These are phyloP conservation scores for Zhengitettix transpicula DNA, from an alignment of 2,888 invertebrate genomes.

Conservation along the genomic window DNA sequence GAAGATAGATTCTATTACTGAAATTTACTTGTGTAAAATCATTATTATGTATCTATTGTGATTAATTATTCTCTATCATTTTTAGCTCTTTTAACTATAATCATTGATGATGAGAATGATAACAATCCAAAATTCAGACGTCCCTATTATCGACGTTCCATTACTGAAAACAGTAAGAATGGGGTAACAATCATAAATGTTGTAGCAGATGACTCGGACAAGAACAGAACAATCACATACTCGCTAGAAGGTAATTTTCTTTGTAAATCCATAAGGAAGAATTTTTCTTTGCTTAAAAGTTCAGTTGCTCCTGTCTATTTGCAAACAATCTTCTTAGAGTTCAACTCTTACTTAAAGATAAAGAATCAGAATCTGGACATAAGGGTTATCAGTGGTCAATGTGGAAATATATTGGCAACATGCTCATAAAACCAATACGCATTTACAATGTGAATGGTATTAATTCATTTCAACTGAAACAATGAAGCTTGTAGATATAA, in stretches of 20 bases:
- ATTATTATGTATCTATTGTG: not conserved
- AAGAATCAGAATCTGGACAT: no score
- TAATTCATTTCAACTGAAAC: no score
- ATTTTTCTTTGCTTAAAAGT: no score
- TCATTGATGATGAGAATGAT: conserved; percentile 75
- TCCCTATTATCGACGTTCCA: conserved; percentile 59
- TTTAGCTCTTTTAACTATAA: conserved; percentile 50
- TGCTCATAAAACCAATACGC: no score
- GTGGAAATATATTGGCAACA: no score
- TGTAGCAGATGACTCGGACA: conserved; percentile 72
- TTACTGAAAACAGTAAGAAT: conserved; percentile 76
- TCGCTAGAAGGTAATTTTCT: conserved; percentile 58
- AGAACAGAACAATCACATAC: conserved; percentile 68
- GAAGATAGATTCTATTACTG: no score
- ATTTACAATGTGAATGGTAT: no score
- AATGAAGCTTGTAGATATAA: no score
- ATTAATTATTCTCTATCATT: conserved; percentile 7
- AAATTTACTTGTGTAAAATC: not conserved
- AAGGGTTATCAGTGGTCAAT: no score
- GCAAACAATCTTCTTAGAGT: no score
- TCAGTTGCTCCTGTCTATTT: no score
- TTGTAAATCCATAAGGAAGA: conserved; percentile 5
- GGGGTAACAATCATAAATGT: conserved; percentile 64
- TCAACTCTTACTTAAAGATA: no score
- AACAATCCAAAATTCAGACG: conserved; percentile 73